Conservation (phyloP, 2,797 vertebrate species). For the Chelmon rostratus region DNA sequence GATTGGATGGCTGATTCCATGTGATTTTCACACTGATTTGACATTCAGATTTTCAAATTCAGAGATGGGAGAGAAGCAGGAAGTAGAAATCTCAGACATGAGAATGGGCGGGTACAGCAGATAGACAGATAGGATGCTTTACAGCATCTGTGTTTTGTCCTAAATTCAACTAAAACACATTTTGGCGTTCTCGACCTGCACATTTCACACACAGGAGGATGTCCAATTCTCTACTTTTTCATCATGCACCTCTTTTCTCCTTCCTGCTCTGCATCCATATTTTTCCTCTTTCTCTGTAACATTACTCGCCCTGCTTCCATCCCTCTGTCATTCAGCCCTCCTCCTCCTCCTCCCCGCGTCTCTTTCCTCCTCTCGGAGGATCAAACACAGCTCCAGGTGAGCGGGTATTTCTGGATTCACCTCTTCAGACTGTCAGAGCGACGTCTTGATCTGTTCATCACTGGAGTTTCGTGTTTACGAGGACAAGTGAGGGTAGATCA, state of each 20-base stretch:
- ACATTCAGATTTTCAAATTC: slow-evolving; percentile 67
- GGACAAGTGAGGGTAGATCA: background rate
- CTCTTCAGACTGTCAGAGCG: slow-evolving; percentile 35
- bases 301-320: slow-evolving; percentile 43
- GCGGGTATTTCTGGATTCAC: slow-evolving; percentile 38
- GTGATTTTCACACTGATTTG: slow-evolving; percentile 64
- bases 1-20: slow-evolving; percentile 71
- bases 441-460: slow-evolving; percentile 44
- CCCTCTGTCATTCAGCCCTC: slow-evolving; percentile 35
- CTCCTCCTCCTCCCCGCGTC: background rate
- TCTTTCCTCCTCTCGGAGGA: slow-evolving; percentile 52
- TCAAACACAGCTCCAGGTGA: slow-evolving; percentile 52
- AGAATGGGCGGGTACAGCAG: background rate
- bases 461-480: slow-evolving; percentile 2
- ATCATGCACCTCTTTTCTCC: slow-evolving; percentile 47
- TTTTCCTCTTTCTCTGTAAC: slow-evolving; percentile 41
- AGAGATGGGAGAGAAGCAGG: slow-evolving; percentile 13
- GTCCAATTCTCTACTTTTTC: slow-evolving; percentile 48
- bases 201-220: slow-evolving; percentile 55
- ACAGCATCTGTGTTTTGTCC: slow-evolving; percentile 17
- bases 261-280: slow-evolving; percentile 48
- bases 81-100: background rate
- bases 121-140: background rate
- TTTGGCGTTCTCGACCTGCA: slow-evolving; percentile 29
- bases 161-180: slow-evolving; percentile 41